These are phyloP conservation scores for Numenius arquata DNA, from an alignment of 2,113 vertebrate genomes.

Conservation along the genomic window DNA sequence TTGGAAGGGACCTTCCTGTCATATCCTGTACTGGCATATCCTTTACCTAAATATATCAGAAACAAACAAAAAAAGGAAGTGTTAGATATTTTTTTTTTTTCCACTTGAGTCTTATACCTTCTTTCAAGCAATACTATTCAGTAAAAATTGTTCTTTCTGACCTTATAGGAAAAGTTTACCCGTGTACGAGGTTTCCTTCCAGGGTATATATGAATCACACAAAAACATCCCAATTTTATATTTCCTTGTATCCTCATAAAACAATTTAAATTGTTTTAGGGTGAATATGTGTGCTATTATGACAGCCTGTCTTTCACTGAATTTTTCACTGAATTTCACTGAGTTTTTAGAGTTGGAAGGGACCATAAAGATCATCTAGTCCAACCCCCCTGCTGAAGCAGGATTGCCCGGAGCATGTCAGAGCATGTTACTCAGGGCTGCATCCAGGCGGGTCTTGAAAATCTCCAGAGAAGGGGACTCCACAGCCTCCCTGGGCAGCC, in stretches of 20 bases:
- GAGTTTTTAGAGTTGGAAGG: too few species aligned
- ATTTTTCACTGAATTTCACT: too few species aligned
- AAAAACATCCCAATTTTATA: background rate
- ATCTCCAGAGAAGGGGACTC: too few species aligned
- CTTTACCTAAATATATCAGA: background rate
- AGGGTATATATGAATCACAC: background rate
- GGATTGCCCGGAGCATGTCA: too few species aligned
- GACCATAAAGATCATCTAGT: too few species aligned
- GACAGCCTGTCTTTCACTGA: background rate
- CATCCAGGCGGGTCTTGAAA: too few species aligned
- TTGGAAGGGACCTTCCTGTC: too few species aligned
- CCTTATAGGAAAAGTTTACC: background rate
- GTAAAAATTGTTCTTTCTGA: background rate
- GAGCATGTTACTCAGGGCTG: too few species aligned
- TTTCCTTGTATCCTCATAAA: background rate
- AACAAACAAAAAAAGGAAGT: background rate
- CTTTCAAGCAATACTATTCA: background rate
- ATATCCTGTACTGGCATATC: background rate
- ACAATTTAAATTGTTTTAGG: background rate
- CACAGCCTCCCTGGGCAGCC: too few species aligned
- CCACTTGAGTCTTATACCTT: background rate
- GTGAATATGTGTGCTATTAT: background rate
- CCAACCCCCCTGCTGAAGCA: too few species aligned
- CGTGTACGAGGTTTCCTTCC: background rate
- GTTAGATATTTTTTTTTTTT: background rate